Base-by-base conservation (phyloP, 2,888 invertebrate species). In the Priocnemis perturbator region DNA sequence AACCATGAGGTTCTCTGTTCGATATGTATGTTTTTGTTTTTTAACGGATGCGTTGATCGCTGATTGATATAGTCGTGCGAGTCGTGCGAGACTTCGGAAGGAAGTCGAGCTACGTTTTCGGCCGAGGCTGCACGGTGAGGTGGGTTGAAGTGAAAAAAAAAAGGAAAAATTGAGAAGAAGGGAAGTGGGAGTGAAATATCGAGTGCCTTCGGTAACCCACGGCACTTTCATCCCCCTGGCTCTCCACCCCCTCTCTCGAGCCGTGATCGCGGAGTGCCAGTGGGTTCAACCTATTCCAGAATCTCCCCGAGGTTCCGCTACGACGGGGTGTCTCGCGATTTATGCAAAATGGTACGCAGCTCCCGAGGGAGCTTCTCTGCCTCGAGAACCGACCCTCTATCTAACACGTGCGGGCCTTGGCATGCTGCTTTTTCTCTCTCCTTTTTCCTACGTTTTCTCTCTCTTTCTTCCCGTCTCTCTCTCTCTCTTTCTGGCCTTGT, bases 271-370 rank as follows among this genome's bases (percentile, higher is more conserved):
- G 68, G 71, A 71, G 73, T 69, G 76, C 73, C 56, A 60, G 74
- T 74, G 76, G 77, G 81, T 83, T 84, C 81, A 79, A 84, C 79
- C 86, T 83, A 87, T 87, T 86, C 78, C 78, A 79, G 77, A 84
- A 86, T 85, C 85, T 86, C 85, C 85, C 83, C 77, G 85, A 85
- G 85, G 85, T 86, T 85, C 73, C 75, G 59, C 73, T 82, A 77
- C 81, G 78, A 79, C 84, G 82, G 87, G 85, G 87, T 88, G 85
- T 87, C 86, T 87, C 84, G 87, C 87, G 88, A 88, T 87, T 88
- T 88, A 88, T 88, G 88, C 88, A 88, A 88, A 88, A 87, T 88
- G 86, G 84, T 84, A 86, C 85, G 87, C 79, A 83, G 82, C 85
- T 87, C 87, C 86, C 88, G 55, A 53, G 86, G 85, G 88, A 87